Conservation (phyloP, 2,113 vertebrate genomes). For the Clinocottus analis region DNA sequence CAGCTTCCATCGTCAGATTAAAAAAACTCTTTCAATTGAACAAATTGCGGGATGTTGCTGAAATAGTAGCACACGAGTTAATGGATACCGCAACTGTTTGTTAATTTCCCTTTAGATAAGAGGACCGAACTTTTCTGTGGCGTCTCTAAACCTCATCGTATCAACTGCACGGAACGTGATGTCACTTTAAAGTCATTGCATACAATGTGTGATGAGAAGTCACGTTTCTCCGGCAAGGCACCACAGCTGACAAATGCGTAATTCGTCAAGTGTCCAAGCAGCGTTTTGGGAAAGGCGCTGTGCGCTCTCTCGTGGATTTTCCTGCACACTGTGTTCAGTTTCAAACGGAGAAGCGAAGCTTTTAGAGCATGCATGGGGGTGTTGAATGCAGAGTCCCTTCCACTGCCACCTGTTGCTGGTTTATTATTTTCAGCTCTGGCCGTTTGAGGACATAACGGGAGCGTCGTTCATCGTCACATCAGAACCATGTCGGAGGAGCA, state of each 20-base stretch:
- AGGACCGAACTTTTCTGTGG: neutral
- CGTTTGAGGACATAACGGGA: constrained; percentile 45
- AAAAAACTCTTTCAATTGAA: neutral
- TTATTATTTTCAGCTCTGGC: neutral
- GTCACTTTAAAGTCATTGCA: neutral
- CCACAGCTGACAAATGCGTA: constrained; percentile 6
- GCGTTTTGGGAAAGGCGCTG: constrained; percentile 16
- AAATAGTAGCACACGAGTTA: neutral
- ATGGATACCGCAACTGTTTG: neutral
- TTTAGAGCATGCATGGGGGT: constrained; percentile 16
- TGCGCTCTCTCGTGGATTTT: constrained; percentile 67
- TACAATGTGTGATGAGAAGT: neutral
- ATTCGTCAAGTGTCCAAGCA: constrained; percentile 11
- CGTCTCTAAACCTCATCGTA: neutral
- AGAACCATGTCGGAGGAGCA: constrained; percentile 70
- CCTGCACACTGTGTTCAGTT: constrained; percentile 22
- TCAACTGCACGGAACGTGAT: neutral
- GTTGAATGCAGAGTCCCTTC: constrained; percentile 12
- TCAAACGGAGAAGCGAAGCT: constrained; percentile 1
- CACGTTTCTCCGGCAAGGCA: neutral
- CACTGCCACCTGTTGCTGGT: constrained; percentile 67
- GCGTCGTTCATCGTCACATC: neutral
- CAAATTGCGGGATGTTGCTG: neutral
- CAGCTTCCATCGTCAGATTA: neutral
- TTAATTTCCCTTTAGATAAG: neutral